phyloP scores from a whole-genome alignment of 1,140 invertebrate genomes.

The Drosophila truncata region DNA sequence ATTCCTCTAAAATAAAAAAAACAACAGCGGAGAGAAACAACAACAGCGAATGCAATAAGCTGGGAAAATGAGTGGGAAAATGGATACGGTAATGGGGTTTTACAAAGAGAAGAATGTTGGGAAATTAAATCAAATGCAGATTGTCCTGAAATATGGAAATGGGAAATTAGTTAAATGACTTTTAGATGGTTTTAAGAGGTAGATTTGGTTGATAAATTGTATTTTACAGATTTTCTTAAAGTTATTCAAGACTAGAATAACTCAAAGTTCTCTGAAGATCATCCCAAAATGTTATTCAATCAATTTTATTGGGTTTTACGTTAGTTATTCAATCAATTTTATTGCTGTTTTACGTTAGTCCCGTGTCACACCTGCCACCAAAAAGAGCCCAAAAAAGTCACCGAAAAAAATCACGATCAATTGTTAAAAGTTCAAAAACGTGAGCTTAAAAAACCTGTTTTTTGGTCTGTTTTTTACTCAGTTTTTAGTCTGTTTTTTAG shows the following conservation, averaged over 20 bases:
- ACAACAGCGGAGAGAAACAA: background rate
- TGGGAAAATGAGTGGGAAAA: background rate
- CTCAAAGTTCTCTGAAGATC: background rate
- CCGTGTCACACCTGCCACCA: background rate
- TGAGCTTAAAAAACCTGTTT: slow-evolving; percentile 44
- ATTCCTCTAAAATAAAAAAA: slow-evolving; percentile 11
- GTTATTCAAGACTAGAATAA: background rate
- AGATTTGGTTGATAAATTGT: background rate
- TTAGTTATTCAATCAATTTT: too few relatives aligned
- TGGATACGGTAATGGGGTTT: background rate
- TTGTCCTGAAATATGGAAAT: background rate
- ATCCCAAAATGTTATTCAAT: background rate
- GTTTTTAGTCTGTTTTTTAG: background rate
- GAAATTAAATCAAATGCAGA: background rate
- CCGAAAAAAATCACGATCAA: slow-evolving; percentile 32
- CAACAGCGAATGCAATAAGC: slow-evolving; percentile 1
- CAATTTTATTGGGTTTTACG: too few relatives aligned
- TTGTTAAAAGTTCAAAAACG: slow-evolving; percentile 42
- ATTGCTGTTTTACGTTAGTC: background rate
- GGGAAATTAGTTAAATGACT: background rate
- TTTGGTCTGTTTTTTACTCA: background rate
- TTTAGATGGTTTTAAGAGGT: background rate
- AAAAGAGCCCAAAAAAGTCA: background rate
- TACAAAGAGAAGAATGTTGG: background rate
- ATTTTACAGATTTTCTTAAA: background rate